Evolutionary conservation across 2,888 invertebrate species (phyloP).

Genomic region (Saturnia japonica): DNA sequence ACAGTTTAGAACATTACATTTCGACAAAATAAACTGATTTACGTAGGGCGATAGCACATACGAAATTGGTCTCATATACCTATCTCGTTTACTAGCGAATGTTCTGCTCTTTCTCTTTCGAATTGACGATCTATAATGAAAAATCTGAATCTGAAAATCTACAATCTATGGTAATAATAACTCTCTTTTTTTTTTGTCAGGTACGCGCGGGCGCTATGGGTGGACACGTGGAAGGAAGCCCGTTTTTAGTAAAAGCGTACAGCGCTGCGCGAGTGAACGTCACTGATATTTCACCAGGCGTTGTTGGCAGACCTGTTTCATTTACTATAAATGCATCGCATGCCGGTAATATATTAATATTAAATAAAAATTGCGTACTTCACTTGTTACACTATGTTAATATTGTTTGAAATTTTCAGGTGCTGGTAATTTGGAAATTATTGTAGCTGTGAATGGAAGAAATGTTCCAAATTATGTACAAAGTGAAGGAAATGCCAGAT

Average conservation of each 20-base stretch:
- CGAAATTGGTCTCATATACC: no score
- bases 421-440: constrained; percentile 98
- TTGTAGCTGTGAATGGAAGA: constrained; percentile 96
- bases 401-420: constrained; percentile 71
- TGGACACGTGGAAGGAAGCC: constrained; percentile 95
- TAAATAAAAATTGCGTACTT: background rate
- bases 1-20: no score
- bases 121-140: no score
- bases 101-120: no score
- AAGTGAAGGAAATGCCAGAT: constrained; percentile 97
- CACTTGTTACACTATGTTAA: background rate
- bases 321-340: constrained; percentile 94
- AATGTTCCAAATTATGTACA: constrained; percentile 99
- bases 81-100: no score
- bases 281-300: constrained; percentile 94
- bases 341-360: constrained; percentile 66
- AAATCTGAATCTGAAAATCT: no score
- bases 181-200: constrained; percentile 35
- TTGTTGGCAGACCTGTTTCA: constrained; percentile 95
- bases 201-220: constrained; percentile 81
- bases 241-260: constrained; percentile 97
- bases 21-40: no score
- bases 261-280: constrained; percentile 97
- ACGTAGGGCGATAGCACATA: no score
- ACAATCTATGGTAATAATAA: no score